Evolutionary conservation across 1,140 invertebrate species (phyloP).

Genomic region (Fopius arisanus): DNA sequence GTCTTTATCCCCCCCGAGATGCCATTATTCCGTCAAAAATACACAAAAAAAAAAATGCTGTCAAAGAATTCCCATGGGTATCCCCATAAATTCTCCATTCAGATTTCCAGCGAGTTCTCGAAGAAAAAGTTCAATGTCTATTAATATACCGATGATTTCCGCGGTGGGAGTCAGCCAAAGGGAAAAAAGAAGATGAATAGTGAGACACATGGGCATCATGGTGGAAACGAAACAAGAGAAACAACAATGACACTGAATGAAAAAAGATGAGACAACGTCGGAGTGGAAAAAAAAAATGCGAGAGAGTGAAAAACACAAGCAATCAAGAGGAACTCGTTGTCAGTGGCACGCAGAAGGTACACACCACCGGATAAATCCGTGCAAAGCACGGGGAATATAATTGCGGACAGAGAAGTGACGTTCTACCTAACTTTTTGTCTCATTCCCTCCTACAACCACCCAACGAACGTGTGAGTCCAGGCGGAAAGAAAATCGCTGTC

Average conservation of each 20-base stretch:
- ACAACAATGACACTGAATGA: background rate
- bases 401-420: conserved; percentile 26
- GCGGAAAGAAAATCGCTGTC: conserved; percentile 44
- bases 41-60: too few species aligned
- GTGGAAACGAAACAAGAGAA: background rate
- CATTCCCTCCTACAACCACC: background rate
- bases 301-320: conserved; percentile 7
- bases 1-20: background rate
- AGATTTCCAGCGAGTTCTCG: background rate
- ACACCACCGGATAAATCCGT: background rate
- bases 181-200: background rate
- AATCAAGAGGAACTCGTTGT: conserved; percentile 16
- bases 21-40: background rate
- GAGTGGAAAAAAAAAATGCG: background rate
- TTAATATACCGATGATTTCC: background rate
- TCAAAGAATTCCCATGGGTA: too few species aligned
- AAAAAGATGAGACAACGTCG: background rate
- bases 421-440: conserved; percentile 9
- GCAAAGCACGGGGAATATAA: conserved; percentile 26
- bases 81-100: background rate
- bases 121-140: background rate
- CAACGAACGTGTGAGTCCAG: conserved; percentile 17
- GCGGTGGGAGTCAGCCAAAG: background rate
- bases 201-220: background rate
- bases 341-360: background rate